Evolutionary conservation across 2,888 invertebrate species (phyloP).

Genomic region (Cheilosia vulpina): DNA sequence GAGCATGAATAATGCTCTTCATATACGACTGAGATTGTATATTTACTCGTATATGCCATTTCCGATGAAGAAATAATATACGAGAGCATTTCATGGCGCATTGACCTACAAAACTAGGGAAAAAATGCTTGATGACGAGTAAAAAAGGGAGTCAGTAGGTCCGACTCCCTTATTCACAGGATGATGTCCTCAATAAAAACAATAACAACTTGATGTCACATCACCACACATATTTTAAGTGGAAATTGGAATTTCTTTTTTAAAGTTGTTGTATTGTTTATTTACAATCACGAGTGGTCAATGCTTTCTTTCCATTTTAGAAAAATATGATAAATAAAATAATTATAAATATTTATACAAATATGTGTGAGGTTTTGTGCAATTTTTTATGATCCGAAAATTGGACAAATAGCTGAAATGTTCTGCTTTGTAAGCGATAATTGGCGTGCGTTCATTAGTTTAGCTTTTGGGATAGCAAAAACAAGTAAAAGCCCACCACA

Average conservation of each 20-base stretch:
- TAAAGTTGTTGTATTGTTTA: too few species aligned
- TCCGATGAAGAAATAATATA: slow-evolving; percentile 58
- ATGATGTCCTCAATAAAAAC: slow-evolving; percentile 36
- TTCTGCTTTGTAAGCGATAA: too few species aligned
- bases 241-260: background rate
- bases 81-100: slow-evolving; percentile 38
- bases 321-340: too few species aligned
- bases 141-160: slow-evolving; percentile 40
- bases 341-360: too few species aligned
- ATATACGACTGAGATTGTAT: slow-evolving; percentile 42
- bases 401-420: too few species aligned
- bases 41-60: slow-evolving; percentile 43
- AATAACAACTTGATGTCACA: slow-evolving; percentile 16
- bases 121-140: slow-evolving; percentile 14
- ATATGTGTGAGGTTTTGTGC: too few species aligned
- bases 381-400: too few species aligned
- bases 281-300: too few species aligned
- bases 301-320: too few species aligned
- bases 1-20: slow-evolving; percentile 55
- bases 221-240: background rate
- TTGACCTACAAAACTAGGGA: slow-evolving; percentile 26
- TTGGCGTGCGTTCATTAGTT: too few species aligned
- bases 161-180: slow-evolving; percentile 29
- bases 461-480: too few species aligned
- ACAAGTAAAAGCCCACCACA: too few species aligned